These are phyloP conservation scores for Bubalus kerabau DNA, from an alignment of 2,113 vertebrate species.

Conservation along the genomic window DNA sequence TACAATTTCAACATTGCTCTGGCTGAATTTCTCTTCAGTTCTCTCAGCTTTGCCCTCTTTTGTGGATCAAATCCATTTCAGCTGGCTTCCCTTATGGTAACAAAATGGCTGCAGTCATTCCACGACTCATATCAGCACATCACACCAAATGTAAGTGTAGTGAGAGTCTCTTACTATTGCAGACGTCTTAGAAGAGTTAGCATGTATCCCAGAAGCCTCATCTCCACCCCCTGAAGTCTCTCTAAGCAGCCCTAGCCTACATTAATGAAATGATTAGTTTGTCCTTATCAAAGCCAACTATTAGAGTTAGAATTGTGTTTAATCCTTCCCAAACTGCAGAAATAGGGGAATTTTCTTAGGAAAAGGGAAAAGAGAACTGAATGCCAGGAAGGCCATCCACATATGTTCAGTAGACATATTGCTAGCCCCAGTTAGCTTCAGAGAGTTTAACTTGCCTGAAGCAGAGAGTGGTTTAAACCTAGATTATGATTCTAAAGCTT, in stretches of 20 bases:
- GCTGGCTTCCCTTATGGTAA: background rate
- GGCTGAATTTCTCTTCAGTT: background rate
- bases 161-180: background rate
- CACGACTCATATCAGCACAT: background rate
- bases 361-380: background rate
- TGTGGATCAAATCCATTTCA: background rate
- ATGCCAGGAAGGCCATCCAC: background rate
- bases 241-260: background rate
- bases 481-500: background rate
- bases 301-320: background rate
- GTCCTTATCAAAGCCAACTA: background rate
- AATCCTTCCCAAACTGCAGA: background rate
- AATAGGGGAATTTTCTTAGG: background rate
- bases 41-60: background rate
- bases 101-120: background rate
- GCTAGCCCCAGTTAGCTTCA: background rate
- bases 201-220: background rate
- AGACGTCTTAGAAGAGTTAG: background rate
- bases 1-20: background rate
- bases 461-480: background rate
- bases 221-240: background rate
- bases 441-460: background rate
- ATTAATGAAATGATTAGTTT: background rate
- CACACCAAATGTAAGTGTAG: background rate
- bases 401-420: background rate